These are phyloP conservation scores for Acipenser ruthenus DNA, from an alignment of 2,797 vertebrate species.

Conservation along the genomic window DNA sequence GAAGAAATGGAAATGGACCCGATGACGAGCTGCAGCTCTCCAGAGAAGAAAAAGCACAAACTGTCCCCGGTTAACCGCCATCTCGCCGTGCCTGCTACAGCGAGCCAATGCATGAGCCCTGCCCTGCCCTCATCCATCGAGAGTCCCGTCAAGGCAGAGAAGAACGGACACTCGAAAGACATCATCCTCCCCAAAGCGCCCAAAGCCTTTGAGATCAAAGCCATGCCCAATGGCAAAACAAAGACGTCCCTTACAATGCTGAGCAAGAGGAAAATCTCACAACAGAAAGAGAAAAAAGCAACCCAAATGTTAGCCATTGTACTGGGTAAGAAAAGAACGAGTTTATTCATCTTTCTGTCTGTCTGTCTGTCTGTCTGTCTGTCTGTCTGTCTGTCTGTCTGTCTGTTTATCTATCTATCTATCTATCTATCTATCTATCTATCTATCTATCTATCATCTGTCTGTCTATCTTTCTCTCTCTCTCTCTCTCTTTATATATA, in stretches of 20 bases:
- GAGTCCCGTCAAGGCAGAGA: constrained; percentile 61
- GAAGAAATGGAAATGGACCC: constrained; percentile 85
- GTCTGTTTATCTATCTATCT: no score
- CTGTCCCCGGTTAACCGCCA: constrained; percentile 60
- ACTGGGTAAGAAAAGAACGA: constrained; percentile 67
- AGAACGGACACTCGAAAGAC: constrained; percentile 76
- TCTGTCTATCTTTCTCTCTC: neutral
- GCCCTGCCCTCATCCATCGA: constrained; percentile 45
- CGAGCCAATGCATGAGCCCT: constrained; percentile 25
- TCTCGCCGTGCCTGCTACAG: constrained; percentile 42
- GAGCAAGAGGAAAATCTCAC: constrained; percentile 90
- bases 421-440: no score
- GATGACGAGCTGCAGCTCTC: constrained; percentile 76
- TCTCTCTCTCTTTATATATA: no score
- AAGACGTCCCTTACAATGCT: constrained; percentile 82
- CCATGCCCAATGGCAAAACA: constrained; percentile 87
- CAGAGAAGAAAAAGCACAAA: constrained; percentile 71
- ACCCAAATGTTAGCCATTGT: constrained; percentile 98
- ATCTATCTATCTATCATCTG: no score
- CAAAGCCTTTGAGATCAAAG: constrained; percentile 84
- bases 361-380: no score
- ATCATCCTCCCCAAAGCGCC: constrained; percentile 52
- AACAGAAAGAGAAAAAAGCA: constrained; percentile 97
- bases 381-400: no score
- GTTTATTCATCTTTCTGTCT: no score